Evolutionary conservation across 92 coral and sea anemone genomes (phyloP), one percentile per base, ranked within the genome.

Genomic region (Metridium senile): DNA sequence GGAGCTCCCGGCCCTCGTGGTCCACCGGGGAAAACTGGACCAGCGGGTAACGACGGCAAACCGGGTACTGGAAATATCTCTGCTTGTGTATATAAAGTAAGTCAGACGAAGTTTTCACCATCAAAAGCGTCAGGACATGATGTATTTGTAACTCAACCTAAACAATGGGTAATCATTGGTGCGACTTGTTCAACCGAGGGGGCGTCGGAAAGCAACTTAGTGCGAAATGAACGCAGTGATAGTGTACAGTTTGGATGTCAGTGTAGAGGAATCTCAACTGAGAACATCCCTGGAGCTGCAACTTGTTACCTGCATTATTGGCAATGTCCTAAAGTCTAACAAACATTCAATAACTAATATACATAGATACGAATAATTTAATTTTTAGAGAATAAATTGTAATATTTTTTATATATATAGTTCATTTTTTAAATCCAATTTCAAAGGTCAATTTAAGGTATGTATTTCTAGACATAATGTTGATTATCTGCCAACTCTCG

Each of bases 1-100:
- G 94, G 94, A 11, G 80, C 81, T 7, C 61, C 77, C 23, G 94
- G 89, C 13, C 86, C 83, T 56, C 91, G 66, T 2, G 96, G 96
- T 18, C 30, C 51, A 25, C 33, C 34, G 10, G 89, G 89, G 27
- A 43, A 35, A 35, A 30, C 27, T 19, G 92, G 92, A 18, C 85
- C 85, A 0, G 54, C 68, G 4, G 96, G 96, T 31, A 45, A 27
- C 10, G 78, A 74, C 45, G 94, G 94, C 18, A 64, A 76, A 19
- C 58, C 76, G 17, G 95, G 91, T 0, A 68, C 65, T 16, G 86
- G 84, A 25, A 88, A 88, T 52, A 72, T 88, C 66, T 49, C 89
- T 0, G 26, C 83, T 35, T 88, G 93, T 61, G 63, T 27, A 1
- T 88, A 88, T 69, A 27, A 23, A 33, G 20, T 3, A 1, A 21